Base-by-base conservation (phyloP, 2,113 vertebrate species). In the Grammomys dolichurus region DNA sequence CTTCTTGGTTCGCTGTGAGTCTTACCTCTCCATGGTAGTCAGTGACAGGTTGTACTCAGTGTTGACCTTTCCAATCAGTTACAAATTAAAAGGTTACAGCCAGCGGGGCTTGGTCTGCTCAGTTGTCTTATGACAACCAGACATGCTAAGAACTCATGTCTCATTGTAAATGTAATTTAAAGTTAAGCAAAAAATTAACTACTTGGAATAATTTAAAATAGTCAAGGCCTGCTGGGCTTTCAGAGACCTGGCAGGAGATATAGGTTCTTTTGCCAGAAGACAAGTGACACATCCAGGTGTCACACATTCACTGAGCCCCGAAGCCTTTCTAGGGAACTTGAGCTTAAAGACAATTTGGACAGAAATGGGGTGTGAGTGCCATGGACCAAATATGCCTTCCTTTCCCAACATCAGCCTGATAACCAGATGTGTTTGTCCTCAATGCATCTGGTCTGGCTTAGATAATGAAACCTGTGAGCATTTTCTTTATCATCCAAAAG, bases 151-250 rank as follows among this genome's bases (percentile, higher is more conserved):
- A 95, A 87, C 93, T 91, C 63, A 19, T 33, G 73, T 95, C 67
- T 95, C 90, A n/a, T 48, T 85, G 90, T 92, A 69, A 95, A 69
- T 78, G 31, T 96, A 78, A 96, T 94, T 95, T 93, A 95, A 95
- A 95, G 96, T 93, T 81, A 89, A 95, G 26, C 92, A 56, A 17
- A n/a, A 87, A 91, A 89, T 89, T 86, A 94, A 36, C 88, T 81
- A 7, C 48, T 85, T 36, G 75, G 81, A 81, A 81, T 77, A 78
- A 82, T 89, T 87, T 69, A 26, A 73, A 65, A 87, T 94, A 75
- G 51, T 46, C 14, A 14, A 14, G 40, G 40, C 58, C 69, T 26
- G 6, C 72, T 75, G 43, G 80, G 36, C 67, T 75, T 95, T 96
- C 65, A 31, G 43, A 75, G 60, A 51, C 14, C 48, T 95, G 65